These are phyloP conservation scores for Ormia ochracea DNA, from an alignment of 2,888 invertebrate genomes.

Conservation along the genomic window DNA sequence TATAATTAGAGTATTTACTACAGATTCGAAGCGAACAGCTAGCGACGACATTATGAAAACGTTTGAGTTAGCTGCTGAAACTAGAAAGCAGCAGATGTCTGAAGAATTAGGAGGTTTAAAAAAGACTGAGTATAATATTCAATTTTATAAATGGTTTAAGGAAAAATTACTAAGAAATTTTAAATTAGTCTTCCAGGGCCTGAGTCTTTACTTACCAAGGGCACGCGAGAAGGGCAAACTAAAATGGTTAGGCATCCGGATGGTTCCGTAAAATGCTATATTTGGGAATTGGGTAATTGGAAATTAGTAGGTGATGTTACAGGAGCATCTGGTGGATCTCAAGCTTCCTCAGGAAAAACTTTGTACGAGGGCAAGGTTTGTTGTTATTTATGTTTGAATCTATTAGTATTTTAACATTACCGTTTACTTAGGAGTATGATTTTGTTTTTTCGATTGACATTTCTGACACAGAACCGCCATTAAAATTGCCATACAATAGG, in stretches of 20 bases:
- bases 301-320: slow-evolving; percentile 92
- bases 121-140: slow-evolving; percentile 86
- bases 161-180: no score
- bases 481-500: slow-evolving; percentile 93
- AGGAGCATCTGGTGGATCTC: slow-evolving; percentile 84
- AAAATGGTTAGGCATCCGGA: slow-evolving; percentile 87
- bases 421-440: slow-evolving; percentile 84
- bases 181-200: slow-evolving; percentile 86
- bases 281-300: slow-evolving; percentile 87
- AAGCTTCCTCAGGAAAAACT: slow-evolving; percentile 84
- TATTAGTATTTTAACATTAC: slow-evolving; percentile 18
- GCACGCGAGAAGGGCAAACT: slow-evolving; percentile 87
- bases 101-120: slow-evolving; percentile 90
- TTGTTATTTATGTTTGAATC: slow-evolving; percentile 39
- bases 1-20: slow-evolving; percentile 89
- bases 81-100: slow-evolving; percentile 80
- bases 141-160: no score
- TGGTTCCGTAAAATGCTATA: slow-evolving; percentile 86
- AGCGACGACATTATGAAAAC: slow-evolving; percentile 80
- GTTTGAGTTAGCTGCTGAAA: slow-evolving; percentile 86
- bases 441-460: slow-evolving; percentile 97
- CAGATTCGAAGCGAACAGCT: slow-evolving; percentile 84
- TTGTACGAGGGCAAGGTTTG: slow-evolving; percentile 85
- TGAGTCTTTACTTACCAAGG: slow-evolving; percentile 86
- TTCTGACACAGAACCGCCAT: slow-evolving; percentile 90